phyloP scores from a whole-genome alignment of 1,140 invertebrate genomes.

The Telenomus remus region DNA sequence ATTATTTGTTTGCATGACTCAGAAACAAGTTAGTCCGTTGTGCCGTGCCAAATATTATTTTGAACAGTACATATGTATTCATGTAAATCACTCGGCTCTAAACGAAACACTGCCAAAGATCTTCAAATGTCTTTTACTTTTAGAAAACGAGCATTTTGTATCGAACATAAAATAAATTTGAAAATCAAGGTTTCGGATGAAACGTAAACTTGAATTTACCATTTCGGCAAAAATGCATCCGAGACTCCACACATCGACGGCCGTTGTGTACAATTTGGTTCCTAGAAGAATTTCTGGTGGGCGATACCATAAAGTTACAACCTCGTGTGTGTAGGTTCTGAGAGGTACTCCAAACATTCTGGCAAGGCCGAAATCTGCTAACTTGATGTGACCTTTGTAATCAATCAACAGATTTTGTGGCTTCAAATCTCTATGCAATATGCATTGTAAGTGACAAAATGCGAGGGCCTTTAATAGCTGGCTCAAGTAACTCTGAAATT shows the following conservation, averaged over 20 bases:
- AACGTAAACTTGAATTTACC: constrained; percentile 74
- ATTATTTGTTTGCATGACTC: no score
- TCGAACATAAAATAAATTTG: no score
- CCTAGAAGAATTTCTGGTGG: constrained; percentile 96
- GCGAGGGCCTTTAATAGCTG: constrained; percentile 93
- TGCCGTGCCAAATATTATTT: neutral
- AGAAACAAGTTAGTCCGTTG: neutral
- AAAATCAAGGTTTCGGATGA: no score
- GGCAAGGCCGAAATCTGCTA: constrained; percentile 94
- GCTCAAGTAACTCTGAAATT: constrained; percentile 88
- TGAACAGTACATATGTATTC: neutral
- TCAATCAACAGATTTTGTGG: constrained; percentile 94
- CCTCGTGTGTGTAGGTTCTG: constrained; percentile 92
- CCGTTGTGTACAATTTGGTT: constrained; percentile 90
- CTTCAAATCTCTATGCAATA: constrained; percentile 93
- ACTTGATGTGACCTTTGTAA: constrained; percentile 85
- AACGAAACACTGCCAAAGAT: no score
- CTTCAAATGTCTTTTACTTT: no score
- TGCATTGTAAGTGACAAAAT: constrained; percentile 93
- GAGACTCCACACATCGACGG: constrained; percentile 96
- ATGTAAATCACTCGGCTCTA: no score
- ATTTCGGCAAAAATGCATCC: constrained; percentile 97
- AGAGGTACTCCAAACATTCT: constrained; percentile 89
- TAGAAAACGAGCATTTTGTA: no score
- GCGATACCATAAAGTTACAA: constrained; percentile 97